These are phyloP conservation scores for Sebastes itinus DNA, from an alignment of 2,797 vertebrate genomes.

Conservation along the genomic window DNA sequence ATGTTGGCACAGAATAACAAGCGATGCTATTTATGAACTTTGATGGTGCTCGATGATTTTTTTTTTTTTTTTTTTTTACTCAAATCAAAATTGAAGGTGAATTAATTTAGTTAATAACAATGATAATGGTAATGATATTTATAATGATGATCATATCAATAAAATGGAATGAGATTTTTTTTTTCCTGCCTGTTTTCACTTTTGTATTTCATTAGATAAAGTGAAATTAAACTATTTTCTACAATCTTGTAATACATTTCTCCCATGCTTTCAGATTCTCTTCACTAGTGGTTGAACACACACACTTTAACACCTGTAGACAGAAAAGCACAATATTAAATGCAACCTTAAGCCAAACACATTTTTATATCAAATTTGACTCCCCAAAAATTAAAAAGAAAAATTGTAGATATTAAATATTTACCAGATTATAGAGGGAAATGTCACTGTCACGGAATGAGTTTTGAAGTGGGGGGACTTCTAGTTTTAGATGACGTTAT, in stretches of 20 bases:
- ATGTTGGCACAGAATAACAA: constrained; percentile 64
- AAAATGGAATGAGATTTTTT: constrained; percentile 77
- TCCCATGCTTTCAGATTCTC: background rate
- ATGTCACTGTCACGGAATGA: background rate
- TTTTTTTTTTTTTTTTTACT: constrained; percentile 63
- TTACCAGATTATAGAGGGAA: background rate
- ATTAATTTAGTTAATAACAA: constrained; percentile 72
- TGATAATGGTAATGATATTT: constrained; percentile 86
- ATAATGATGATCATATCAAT: constrained; percentile 83
- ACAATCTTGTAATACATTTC: constrained; percentile 28
- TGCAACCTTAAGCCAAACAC: background rate
- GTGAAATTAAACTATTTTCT: constrained; percentile 76
- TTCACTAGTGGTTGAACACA: background rate
- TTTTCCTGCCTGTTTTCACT: constrained; percentile 65
- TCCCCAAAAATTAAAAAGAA: background rate
- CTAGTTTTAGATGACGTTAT: too few species aligned
- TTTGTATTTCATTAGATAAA: constrained; percentile 73
- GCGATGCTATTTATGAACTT: constrained; percentile 78
- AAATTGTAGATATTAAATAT: background rate
- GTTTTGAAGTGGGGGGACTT: too few species aligned
- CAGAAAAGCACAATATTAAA: background rate
- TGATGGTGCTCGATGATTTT: constrained; percentile 74
- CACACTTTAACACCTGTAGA: background rate
- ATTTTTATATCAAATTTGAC: background rate
- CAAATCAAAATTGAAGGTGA: constrained; percentile 64